Percentiles rank a stretch among this genome's conserved stretches.
phyloP scores from a whole-genome alignment of 2,888 invertebrate genomes.

The Hydrotaea diabolus region DNA sequence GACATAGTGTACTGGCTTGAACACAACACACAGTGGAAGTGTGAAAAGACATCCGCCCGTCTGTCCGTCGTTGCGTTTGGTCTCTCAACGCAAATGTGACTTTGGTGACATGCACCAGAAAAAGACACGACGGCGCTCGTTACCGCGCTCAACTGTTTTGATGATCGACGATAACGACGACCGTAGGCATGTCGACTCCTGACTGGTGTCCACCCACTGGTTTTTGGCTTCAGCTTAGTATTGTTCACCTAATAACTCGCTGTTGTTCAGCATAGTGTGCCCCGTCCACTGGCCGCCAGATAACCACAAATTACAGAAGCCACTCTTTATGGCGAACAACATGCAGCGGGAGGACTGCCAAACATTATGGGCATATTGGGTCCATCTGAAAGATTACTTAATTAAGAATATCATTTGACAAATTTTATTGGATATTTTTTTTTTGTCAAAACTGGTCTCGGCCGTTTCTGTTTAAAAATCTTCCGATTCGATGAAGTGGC shows the following conservation, averaged over 20 bases:
- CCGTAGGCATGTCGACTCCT: constrained; percentile 14
- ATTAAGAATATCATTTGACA: not conserved
- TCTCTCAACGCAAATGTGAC: constrained; percentile 36
- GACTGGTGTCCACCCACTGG: constrained; percentile 37
- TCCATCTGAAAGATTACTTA: no score
- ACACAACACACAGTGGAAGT: constrained; percentile 17
- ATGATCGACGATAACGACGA: not conserved
- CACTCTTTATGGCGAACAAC: constrained; percentile 2
- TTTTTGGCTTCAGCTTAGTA: constrained; percentile 3
- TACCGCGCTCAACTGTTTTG: not conserved
- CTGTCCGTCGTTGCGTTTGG: no score
- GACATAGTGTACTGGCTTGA: constrained; percentile 14
- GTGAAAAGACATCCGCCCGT: constrained; percentile 28
- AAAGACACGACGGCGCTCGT: constrained; percentile 11
- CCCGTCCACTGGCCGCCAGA: not conserved
- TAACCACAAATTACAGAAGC: constrained; percentile 46
- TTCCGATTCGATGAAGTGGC: constrained; percentile 20
- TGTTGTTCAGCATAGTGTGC: constrained; percentile 9
- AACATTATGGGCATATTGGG: no score
- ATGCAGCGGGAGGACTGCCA: not conserved
- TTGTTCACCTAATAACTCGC: constrained; percentile 24
- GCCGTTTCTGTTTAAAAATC: constrained; percentile 24
- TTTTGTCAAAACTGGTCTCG: not conserved
- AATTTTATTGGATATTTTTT: not conserved
- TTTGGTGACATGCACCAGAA: constrained; percentile 32